phyloP scores from a whole-genome alignment of 2,113 vertebrate genomes.

The Ammospiza nelsoni region DNA sequence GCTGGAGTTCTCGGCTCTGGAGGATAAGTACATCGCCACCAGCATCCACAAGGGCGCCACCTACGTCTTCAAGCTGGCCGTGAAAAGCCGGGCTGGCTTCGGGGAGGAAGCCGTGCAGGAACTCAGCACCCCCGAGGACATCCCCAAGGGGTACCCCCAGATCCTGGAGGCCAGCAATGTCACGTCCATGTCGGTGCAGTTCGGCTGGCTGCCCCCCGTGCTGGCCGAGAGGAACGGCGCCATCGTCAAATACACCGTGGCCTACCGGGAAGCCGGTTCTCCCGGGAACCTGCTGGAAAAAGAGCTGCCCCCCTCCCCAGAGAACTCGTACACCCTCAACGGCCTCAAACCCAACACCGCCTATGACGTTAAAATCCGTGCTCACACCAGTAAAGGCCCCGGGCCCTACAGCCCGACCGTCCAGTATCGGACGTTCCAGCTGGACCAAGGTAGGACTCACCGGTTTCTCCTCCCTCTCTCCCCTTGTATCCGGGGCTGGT shows the following conservation, averaged over 20 bases:
- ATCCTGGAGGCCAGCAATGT: conserved; percentile 87
- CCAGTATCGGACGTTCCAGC: conserved; percentile 95
- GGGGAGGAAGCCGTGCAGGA: conserved; percentile 88
- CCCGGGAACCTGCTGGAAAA: conserved; percentile 81
- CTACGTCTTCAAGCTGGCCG: conserved; percentile 92
- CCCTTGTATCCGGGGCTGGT: conserved; percentile 68
- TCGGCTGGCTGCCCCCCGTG: conserved; percentile 93
- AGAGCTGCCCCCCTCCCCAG: conserved; percentile 81
- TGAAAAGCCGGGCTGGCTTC: conserved; percentile 89
- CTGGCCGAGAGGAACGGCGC: conserved; percentile 91
- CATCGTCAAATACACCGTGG: conserved; percentile 94
- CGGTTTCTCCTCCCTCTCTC: conserved; percentile 75
- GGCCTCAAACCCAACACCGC: conserved; percentile 93
- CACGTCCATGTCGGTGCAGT: conserved; percentile 87
- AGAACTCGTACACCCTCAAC: conserved; percentile 88
- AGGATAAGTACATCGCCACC: conserved; percentile 81
- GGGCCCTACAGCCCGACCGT: conserved; percentile 97
- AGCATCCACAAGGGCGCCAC: conserved; percentile 90
- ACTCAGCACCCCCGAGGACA: conserved; percentile 87
- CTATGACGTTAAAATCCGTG: conserved; percentile 96
- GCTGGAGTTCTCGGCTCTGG: conserved; percentile 85
- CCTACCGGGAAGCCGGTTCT: conserved; percentile 85
- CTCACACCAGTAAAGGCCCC: conserved; percentile 96
- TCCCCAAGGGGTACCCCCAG: conserved; percentile 90
- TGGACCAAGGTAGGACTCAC: conserved; percentile 94